Base-by-base conservation (phyloP, 1,140 invertebrate genomes). In the Episyrphus balteatus region DNA sequence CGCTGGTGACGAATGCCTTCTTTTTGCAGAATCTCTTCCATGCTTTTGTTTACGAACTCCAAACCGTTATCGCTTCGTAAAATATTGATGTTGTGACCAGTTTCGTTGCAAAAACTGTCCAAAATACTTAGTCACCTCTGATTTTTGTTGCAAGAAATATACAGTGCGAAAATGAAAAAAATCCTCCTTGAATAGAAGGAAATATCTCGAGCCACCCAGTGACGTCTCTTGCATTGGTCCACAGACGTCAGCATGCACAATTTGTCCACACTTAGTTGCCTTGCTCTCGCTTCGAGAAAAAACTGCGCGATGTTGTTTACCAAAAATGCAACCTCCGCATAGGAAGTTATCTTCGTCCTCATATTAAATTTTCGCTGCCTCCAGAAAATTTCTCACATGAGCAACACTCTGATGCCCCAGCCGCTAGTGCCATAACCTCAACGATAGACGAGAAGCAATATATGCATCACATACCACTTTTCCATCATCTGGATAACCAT, bases 51-150 rank as follows among this genome's bases (percentile, higher is more conserved):
- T 0, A 62, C 36, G 49, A 68, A 70, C 34, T 73, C 71, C 10
- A 55, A 19, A 5, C 68, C 71, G 60, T 71, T 73, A 46, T 75
- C 72, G n/a, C 57, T 62, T 49, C 63, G 53, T 1, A 76, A 41
- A 2, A 30, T 42, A 49, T 68, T 63, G 3, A 72, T 49, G 48
- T 48, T 59, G 32, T 59, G 53, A 36, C 53, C 53, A 30, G 61
- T 64, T 38, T 64, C 51, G 39, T 54, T 48, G 51, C n/a, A 71
- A 47, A 47, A 63, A 73, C n/a, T 59, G 46, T 43, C 61, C 56
- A 30, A 73, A 44, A 42, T 46, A 50, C 8, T 57, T 15, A 36
- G 53, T 53, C 1, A 61, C 59, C 38, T 73, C 58, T 46, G 56
- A 49, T 57, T 73, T 74, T 7, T 47, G 18, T 54, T 64, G 65